phyloP scores from a whole-genome alignment of 1,140 invertebrate species.

The Myzus persicae region DNA sequence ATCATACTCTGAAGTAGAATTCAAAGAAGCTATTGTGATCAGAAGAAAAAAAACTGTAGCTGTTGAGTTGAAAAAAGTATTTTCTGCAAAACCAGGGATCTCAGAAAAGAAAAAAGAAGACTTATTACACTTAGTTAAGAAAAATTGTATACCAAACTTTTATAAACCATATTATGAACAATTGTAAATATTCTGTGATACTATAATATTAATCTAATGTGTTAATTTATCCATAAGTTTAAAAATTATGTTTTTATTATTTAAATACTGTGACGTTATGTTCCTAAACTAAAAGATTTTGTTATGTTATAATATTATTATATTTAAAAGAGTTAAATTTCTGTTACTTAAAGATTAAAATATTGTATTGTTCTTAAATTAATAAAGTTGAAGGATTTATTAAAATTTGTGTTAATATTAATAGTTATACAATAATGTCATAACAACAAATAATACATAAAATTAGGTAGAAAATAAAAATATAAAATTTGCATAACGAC shows the following conservation, averaged over 20 bases:
- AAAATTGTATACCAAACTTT: constrained; percentile 35
- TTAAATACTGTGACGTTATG: constrained; percentile 27
- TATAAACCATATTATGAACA: constrained; percentile 54
- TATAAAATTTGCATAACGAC: constrained; percentile 30
- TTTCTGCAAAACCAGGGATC: constrained; percentile 47
- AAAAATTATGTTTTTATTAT: constrained; percentile 36
- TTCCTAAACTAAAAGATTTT: constrained; percentile 31
- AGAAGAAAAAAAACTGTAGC: constrained; percentile 24
- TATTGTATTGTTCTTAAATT: constrained; percentile 44
- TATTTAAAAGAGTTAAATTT: constrained; percentile 45
- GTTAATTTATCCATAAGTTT: constrained; percentile 28
- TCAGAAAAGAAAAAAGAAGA: constrained; percentile 48
- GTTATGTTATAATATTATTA: constrained; percentile 49
- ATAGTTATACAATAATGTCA: constrained; percentile 37
- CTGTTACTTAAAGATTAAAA: constrained; percentile 32
- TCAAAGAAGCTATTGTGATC: constrained; percentile 40
- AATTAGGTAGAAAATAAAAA: constrained; percentile 15
- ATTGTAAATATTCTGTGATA: constrained; percentile 46
- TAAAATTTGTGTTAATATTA: constrained; percentile 42
- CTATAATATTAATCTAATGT: constrained; percentile 42
- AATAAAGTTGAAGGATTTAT: constrained; percentile 41
- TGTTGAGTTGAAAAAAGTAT: constrained; percentile 30
- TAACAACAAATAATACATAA: constrained; percentile 34
- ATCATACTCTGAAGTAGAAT: constrained; percentile 27
- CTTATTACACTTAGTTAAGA: constrained; percentile 45